phyloP scores from a whole-genome alignment of 2,888 invertebrate species.

The Lagria hirta region DNA sequence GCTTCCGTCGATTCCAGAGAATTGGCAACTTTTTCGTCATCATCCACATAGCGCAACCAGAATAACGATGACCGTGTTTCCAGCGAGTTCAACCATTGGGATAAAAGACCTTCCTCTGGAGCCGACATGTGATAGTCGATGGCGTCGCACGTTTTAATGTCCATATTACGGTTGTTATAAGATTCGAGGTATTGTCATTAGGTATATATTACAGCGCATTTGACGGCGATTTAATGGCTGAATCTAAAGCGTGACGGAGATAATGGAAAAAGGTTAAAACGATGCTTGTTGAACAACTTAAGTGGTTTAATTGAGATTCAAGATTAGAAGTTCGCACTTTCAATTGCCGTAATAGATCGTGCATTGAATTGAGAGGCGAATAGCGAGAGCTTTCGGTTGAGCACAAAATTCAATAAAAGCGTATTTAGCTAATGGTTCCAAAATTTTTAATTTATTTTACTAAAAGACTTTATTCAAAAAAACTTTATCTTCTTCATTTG shows the following conservation, averaged over 20 bases:
- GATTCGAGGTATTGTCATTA: too few species aligned
- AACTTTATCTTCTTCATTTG: too few species aligned
- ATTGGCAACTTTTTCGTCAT: slow-evolving; percentile 38
- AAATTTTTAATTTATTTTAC: too few species aligned
- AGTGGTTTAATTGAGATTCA: slow-evolving; percentile 8
- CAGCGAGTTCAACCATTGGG: slow-evolving; percentile 50
- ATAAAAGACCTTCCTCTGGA: slow-evolving; percentile 33
- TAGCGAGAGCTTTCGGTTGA: too few species aligned
- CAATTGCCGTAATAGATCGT: slow-evolving; percentile 7
- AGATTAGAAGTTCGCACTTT: slow-evolving; percentile 8
- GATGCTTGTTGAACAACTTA: not conserved
- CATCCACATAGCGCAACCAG: slow-evolving; percentile 49
- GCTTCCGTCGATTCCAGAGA: slow-evolving; percentile 42
- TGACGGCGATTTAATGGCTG: too few species aligned
- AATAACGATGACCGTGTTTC: slow-evolving; percentile 49
- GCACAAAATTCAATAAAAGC: too few species aligned
- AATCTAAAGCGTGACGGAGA: too few species aligned
- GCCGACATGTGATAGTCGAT: slow-evolving; percentile 9
- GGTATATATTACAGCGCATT: too few species aligned
- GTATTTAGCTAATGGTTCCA: too few species aligned
- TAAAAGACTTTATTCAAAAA: too few species aligned
- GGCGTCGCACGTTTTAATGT: slow-evolving; percentile 8
- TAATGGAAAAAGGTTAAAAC: too few species aligned
- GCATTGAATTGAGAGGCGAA: too few species aligned
- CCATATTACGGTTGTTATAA: slow-evolving; percentile 11